Percentiles rank a stretch among this genome's conserved stretches.
Conservation (phyloP, 1,140 invertebrate species). For the Ceratosolen fusciceps region DNA sequence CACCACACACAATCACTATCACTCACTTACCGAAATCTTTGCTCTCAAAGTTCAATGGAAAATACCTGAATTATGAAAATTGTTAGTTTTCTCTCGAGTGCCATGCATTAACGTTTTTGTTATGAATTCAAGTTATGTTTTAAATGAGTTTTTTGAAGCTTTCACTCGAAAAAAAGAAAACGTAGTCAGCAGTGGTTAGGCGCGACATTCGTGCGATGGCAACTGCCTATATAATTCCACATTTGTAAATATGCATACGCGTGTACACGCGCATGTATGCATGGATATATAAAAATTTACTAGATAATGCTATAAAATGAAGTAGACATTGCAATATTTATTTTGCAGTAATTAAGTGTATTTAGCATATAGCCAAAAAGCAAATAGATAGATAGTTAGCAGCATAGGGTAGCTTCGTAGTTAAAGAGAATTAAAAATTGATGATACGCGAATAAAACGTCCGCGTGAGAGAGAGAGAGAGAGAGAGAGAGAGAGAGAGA, state of each 20-base stretch:
- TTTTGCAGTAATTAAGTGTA: constrained; percentile 48
- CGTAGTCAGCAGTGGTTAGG: constrained; percentile 26
- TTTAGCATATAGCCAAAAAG: constrained; percentile 35
- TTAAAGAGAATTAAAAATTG: constrained; percentile 19
- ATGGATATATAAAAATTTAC: constrained; percentile 16
- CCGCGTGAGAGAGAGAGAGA: background rate
- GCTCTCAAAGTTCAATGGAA: constrained; percentile 11
- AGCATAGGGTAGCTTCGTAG: constrained; percentile 43
- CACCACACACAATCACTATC: background rate
- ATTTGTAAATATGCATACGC: constrained; percentile 17
- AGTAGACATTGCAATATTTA: constrained; percentile 46
- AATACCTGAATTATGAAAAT: constrained; percentile 14
- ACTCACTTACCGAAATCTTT: constrained; percentile 14
- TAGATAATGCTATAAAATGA: constrained; percentile 35
- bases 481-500: background rate
- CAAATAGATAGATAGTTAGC: constrained; percentile 46
- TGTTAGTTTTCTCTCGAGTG: constrained; percentile 37
- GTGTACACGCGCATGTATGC: background rate
- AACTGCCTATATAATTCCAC: constrained; percentile 32
- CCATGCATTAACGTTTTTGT: constrained; percentile 36
- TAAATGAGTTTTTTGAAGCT: constrained; percentile 30
- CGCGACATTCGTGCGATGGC: constrained; percentile 32
- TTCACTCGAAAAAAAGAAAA: constrained; percentile 34
- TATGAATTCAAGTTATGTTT: constrained; percentile 32
- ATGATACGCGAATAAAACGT: constrained; percentile 9